Evolutionary conservation across 2,888 invertebrate species (phyloP).

Genomic region (Dione vanillae): DNA sequence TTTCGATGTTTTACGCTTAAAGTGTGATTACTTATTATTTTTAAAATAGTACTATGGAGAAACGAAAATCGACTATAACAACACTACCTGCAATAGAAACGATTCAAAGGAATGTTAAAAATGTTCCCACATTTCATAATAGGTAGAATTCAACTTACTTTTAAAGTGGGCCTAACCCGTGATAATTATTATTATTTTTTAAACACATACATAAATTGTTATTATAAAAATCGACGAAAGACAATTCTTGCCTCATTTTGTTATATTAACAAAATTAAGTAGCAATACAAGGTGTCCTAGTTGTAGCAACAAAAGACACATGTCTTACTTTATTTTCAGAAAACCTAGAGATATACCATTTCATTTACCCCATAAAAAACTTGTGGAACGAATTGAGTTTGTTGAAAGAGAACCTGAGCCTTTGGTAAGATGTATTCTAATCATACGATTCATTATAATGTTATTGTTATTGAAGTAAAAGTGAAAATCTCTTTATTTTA

Average conservation of each 20-base stretch:
- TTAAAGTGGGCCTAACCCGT: too few relatives aligned
- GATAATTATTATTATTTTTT: too few relatives aligned
- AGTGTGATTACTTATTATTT: background rate
- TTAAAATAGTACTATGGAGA: constrained; percentile 36
- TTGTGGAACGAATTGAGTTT: constrained; percentile 85
- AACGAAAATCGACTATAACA: constrained; percentile 49
- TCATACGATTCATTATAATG: too few relatives aligned
- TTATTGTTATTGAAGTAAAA: too few relatives aligned
- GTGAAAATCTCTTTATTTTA: background rate
- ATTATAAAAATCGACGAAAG: too few relatives aligned
- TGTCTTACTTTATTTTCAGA: constrained; percentile 53
- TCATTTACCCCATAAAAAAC: constrained; percentile 85
- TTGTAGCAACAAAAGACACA: background rate
- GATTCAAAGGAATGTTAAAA: constrained; percentile 69
- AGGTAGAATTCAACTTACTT: constrained; percentile 56
- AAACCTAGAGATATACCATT: constrained; percentile 79
- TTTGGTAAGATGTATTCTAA: constrained; percentile 83
- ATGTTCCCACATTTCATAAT: constrained; percentile 61
- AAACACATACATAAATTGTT: too few relatives aligned
- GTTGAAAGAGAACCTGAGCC: constrained; percentile 84
- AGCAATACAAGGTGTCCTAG: background rate
- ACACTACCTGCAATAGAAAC: constrained; percentile 73
- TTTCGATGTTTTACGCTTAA: background rate
- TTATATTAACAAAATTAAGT: too few relatives aligned
- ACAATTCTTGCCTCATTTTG: too few relatives aligned